Evolutionary conservation across 1,140 invertebrate species (phyloP).

Genomic region (Amyelois transitella): DNA sequence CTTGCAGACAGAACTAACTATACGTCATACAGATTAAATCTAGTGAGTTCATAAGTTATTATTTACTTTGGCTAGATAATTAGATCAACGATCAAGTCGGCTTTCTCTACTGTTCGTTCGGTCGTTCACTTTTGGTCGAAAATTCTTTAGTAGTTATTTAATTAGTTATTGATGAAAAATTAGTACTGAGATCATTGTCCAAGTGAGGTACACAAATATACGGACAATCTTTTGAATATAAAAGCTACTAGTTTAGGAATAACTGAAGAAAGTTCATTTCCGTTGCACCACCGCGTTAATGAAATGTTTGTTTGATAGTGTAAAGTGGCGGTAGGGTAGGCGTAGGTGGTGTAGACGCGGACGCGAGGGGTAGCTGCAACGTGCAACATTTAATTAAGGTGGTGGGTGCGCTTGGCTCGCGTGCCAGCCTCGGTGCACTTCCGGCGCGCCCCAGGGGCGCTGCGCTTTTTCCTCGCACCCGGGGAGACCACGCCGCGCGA

Average conservation of each 20-base stretch:
- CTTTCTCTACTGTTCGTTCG: too few species aligned
- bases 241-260: background rate
- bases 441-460: conserved; percentile 56
- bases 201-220: too few species aligned
- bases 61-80: conserved; percentile 2
- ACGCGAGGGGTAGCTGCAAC: conserved; percentile 44
- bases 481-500: conserved; percentile 42
- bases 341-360: conserved; percentile 1
- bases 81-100: conserved; percentile 10
- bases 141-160: background rate
- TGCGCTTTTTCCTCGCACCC: conserved; percentile 56
- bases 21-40: background rate
- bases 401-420: conserved; percentile 62
- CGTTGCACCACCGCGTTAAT: conserved; percentile 7
- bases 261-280: background rate
- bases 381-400: conserved; percentile 66
- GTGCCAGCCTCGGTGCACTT: conserved; percentile 61
- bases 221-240: too few species aligned
- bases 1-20: too few species aligned
- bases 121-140: conserved; percentile 18
- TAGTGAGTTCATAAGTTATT: background rate
- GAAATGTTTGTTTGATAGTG: conserved; percentile 9
- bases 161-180: background rate
- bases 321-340: conserved; percentile 11
- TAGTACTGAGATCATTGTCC: too few species aligned